These are phyloP conservation scores for Fragum fragum DNA, from an alignment of 2,888 invertebrate genomes.

Conservation along the genomic window DNA sequence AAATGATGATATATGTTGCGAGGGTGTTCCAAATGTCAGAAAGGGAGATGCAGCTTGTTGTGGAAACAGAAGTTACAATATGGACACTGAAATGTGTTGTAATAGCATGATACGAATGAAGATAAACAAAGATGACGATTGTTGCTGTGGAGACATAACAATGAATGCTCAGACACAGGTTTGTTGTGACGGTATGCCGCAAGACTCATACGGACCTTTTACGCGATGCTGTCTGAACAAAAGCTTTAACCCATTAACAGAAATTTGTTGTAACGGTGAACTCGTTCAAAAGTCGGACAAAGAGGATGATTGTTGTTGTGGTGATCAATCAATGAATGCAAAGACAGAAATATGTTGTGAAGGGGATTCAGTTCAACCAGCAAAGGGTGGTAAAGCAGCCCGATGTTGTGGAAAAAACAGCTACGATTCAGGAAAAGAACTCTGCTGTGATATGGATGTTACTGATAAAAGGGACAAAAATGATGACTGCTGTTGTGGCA, in stretches of 20 bases:
- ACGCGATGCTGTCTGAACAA: slow-evolving; percentile 40
- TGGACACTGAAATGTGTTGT: slow-evolving; percentile 37
- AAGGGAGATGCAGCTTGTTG: slow-evolving; percentile 37
- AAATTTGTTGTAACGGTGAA: slow-evolving; percentile 50
- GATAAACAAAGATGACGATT: slow-evolving; percentile 28
- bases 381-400: slow-evolving; percentile 22
- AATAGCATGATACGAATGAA: slow-evolving; percentile 27
- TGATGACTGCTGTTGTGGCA: slow-evolving; percentile 55
- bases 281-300: slow-evolving; percentile 31
- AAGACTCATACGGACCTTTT: slow-evolving; percentile 18
- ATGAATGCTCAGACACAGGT: slow-evolving; percentile 37
- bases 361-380: slow-evolving; percentile 22
- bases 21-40: slow-evolving; percentile 13
- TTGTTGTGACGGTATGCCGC: slow-evolving; percentile 48
- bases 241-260: slow-evolving; percentile 40
- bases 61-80: slow-evolving; percentile 35
- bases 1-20: slow-evolving; percentile 42
- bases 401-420: slow-evolving; percentile 48
- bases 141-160: slow-evolving; percentile 45
- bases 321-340: slow-evolving; percentile 37
- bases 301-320: slow-evolving; percentile 55
- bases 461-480: slow-evolving; percentile 34
- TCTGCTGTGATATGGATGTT: slow-evolving; percentile 44
- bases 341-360: slow-evolving; percentile 48
- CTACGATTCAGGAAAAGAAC: slow-evolving; percentile 39